These are phyloP conservation scores for Platyrinchus mystaceus DNA, from an alignment of 2,797 vertebrate species.

Conservation along the genomic window DNA sequence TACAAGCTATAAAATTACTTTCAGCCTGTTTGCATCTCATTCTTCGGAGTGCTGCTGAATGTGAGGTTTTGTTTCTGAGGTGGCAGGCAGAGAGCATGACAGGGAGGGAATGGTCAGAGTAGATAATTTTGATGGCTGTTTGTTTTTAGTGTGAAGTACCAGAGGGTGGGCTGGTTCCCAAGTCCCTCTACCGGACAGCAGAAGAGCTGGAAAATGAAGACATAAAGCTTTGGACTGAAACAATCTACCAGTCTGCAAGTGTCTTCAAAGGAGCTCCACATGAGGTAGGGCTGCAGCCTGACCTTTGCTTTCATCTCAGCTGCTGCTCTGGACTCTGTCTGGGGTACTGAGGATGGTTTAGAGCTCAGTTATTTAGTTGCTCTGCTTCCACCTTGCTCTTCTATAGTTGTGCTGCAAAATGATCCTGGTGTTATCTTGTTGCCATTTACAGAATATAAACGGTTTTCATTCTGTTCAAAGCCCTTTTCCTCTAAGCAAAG, in stretches of 20 bases:
- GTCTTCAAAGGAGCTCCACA: constrained; percentile 97
- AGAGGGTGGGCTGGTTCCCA: constrained; percentile 95
- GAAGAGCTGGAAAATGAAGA: constrained; percentile 96
- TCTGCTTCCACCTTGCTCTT: not conserved
- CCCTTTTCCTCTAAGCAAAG: not conserved
- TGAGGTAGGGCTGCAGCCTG: constrained; percentile 80
- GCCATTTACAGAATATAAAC: not conserved
- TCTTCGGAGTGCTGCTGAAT: not conserved
- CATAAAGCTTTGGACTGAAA: constrained; percentile 93
- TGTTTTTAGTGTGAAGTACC: constrained; percentile 91
- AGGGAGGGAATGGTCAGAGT: not conserved
- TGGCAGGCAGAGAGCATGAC: not conserved
- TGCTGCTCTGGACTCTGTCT: not conserved
- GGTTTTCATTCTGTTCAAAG: not conserved
- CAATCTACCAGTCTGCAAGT: constrained; percentile 97
- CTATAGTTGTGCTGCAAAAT: not conserved
- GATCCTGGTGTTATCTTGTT: not conserved
- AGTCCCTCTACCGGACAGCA: constrained; percentile 93
- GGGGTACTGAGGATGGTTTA: not conserved
- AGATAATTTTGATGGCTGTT: not conserved
- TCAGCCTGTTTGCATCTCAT: not conserved
- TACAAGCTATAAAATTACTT: not conserved
- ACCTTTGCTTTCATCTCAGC: not conserved
- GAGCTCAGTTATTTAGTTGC: not conserved
- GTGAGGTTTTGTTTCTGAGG: not conserved